These are phyloP conservation scores for Pelecanoides urinatrix DNA, from an alignment of 2,113 vertebrate genomes.

Conservation along the genomic window DNA sequence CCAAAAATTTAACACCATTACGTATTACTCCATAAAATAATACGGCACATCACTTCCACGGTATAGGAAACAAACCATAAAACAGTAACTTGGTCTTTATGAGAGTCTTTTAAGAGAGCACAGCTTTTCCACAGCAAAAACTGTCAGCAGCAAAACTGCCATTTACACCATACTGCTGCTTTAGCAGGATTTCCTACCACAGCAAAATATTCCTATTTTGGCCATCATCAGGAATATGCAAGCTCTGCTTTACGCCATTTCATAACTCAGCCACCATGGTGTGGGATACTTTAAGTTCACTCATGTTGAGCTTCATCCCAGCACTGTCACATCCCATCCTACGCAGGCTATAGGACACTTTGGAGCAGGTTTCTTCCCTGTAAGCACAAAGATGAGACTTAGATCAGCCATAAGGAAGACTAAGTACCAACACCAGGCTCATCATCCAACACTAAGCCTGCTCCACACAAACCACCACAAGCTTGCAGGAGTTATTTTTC, in stretches of 20 bases:
- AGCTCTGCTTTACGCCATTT: not conserved
- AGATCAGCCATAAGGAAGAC: not conserved
- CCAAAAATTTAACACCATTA: not conserved
- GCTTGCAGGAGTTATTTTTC: not conserved
- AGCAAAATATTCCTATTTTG: not conserved
- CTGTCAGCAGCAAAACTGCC: not conserved
- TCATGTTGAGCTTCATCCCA: not conserved
- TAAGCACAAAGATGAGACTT: not conserved
- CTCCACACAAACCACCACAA: not conserved
- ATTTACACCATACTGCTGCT: not conserved
- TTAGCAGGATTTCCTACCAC: not conserved
- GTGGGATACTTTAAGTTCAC: not conserved
- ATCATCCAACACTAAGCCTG: not conserved
- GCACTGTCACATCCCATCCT: not conserved
- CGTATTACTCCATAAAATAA: not conserved
- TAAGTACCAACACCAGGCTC: not conserved
- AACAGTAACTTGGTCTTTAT: not conserved
- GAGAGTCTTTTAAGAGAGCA: not conserved
- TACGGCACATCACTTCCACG: not conserved
- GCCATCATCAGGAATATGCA: not conserved
- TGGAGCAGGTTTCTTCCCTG: not conserved
- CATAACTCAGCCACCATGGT: not conserved
- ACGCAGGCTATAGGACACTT: not conserved
- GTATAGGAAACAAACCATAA: not conserved
- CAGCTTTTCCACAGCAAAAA: not conserved